Conservation (phyloP, 2,113 vertebrate genomes). For the Pomatostomus ruficeps region DNA sequence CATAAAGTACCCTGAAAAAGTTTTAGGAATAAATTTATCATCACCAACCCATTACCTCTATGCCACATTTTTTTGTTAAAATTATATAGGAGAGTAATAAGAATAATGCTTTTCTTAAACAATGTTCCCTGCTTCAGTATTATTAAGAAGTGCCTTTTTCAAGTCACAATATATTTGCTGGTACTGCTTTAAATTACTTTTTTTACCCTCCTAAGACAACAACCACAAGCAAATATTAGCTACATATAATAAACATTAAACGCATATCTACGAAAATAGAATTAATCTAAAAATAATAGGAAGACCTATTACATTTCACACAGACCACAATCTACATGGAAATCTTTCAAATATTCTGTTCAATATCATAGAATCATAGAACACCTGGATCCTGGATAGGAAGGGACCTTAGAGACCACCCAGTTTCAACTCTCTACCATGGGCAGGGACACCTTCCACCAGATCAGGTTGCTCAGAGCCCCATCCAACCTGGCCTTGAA, state of each 20-base stretch:
- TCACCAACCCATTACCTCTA: not conserved
- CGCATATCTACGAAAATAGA: not conserved
- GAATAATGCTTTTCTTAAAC: not conserved
- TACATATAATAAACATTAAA: not conserved
- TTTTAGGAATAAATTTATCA: not conserved
- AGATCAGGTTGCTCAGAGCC: fast-evolving
- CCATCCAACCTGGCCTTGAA: not conserved
- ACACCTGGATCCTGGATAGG: fast-evolving
- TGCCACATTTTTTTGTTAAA: not conserved
- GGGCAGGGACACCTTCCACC: not conserved
- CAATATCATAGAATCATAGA: not conserved
- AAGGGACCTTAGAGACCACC: not conserved
- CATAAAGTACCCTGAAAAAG: not conserved
- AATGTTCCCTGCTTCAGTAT: not conserved
- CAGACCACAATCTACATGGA: not conserved
- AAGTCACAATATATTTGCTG: not conserved
- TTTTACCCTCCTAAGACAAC: not conserved
- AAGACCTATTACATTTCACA: not conserved
- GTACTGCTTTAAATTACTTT: not conserved
- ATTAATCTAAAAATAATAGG: not conserved
- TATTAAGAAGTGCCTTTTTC: not conserved
- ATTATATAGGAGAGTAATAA: not conserved
- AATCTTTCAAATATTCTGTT: not conserved
- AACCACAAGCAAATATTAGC: not conserved
- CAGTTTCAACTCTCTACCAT: fast-evolving